These are phyloP conservation scores for Rhamphomyia laevipes DNA, from an alignment of 2,888 invertebrate species.

Conservation along the genomic window DNA sequence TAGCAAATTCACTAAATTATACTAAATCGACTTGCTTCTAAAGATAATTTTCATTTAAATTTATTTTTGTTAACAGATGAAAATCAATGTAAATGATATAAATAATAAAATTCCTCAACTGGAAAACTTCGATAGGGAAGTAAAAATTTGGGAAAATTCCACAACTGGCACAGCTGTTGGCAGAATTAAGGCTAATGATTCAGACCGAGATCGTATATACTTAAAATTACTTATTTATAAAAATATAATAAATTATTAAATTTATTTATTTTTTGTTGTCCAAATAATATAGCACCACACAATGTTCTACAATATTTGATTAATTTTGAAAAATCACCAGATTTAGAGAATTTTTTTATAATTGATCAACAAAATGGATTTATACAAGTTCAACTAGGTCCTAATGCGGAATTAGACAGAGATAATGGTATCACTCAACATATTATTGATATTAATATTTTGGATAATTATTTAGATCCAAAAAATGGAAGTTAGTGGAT, in stretches of 20 bases:
- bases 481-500: conserved; percentile 34
- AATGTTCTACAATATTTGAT: conserved; percentile 44
- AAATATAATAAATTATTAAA: background rate
- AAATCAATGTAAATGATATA: conserved; percentile 45
- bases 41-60: too few relatives aligned
- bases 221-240: background rate
- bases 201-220: conserved; percentile 45
- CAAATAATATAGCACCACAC: conserved; percentile 34
- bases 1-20: too few relatives aligned
- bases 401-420: conserved; percentile 40
- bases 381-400: conserved; percentile 39
- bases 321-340: conserved; percentile 37
- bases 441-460: conserved; percentile 40
- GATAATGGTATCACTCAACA: conserved; percentile 41
- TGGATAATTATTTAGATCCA: conserved; percentile 41
- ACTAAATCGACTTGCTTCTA: too few relatives aligned
- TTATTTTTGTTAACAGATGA: conserved; percentile 36
- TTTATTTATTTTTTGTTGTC: background rate
- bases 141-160: conserved; percentile 43
- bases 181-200: conserved; percentile 38
- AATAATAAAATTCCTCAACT: conserved; percentile 46
- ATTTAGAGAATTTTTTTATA: conserved; percentile 41
- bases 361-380: conserved; percentile 40
- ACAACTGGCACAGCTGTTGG: conserved; percentile 32
- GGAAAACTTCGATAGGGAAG: conserved; percentile 27